phyloP scores from a whole-genome alignment of 2,888 invertebrate species.

The Chrysodeixis includens region DNA sequence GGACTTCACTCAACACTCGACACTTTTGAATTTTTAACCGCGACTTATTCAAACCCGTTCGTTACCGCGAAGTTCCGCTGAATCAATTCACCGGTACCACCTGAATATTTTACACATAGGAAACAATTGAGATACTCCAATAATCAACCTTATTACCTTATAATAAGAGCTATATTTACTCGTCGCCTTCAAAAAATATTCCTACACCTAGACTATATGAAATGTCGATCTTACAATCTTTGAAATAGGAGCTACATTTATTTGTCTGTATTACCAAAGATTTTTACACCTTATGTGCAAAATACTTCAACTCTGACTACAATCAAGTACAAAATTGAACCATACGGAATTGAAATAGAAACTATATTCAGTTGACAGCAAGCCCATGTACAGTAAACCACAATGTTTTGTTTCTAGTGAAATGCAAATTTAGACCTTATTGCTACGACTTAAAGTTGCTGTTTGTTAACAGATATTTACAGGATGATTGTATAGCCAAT shows the following conservation, averaged over 20 bases:
- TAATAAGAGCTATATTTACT: neutral
- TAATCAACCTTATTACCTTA: neutral
- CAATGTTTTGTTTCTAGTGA: neutral
- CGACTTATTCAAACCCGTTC: conserved; percentile 59
- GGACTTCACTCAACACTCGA: conserved; percentile 46
- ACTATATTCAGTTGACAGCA: neutral
- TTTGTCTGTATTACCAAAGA: neutral
- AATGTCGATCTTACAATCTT: neutral
- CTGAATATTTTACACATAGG: conserved; percentile 14
- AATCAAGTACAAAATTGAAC: neutral
- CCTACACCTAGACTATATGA: no score
- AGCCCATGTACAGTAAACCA: neutral
- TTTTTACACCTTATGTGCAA: neutral
- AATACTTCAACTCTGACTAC: neutral
- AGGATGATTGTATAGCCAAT: conserved; percentile 11
- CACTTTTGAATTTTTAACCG: conserved; percentile 58
- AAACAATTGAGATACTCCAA: neutral
- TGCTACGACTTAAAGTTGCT: no score
- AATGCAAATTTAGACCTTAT: neutral
- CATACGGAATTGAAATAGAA: neutral
- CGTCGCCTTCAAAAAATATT: no score
- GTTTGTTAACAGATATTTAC: conserved; percentile 22
- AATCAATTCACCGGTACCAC: conserved; percentile 52
- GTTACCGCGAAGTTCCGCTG: conserved; percentile 56
- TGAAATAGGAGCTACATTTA: neutral